A percentile compares a stretch with the other conserved stretches of the same genome.
These are phyloP conservation scores for Yponomeuta malinellus DNA, from an alignment of 2,888 invertebrate genomes.

Conservation along the genomic window DNA sequence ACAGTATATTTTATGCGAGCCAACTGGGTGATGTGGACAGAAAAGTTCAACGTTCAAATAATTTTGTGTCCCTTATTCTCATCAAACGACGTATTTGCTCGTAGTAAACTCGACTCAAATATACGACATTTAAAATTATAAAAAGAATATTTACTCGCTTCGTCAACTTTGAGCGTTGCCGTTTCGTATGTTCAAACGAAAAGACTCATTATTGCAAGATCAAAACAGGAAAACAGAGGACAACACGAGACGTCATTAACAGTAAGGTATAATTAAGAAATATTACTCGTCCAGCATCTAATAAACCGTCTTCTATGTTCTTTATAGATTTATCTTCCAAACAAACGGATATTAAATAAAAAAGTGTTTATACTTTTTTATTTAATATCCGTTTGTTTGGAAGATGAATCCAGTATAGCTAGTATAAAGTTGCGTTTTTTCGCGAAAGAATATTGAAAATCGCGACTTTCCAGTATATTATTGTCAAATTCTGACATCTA, in stretches of 20 bases:
- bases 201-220: neutral
- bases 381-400: conserved; percentile 42
- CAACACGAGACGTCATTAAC: neutral
- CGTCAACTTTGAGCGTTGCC: conserved; percentile 31
- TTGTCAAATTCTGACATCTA: too few species aligned
- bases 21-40: too few species aligned
- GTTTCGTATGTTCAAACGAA: conserved; percentile 14
- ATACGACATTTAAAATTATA: neutral
- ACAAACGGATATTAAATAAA: too few species aligned
- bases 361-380: too few species aligned
- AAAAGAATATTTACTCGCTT: neutral
- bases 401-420: conserved; percentile 25
- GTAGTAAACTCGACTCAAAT: neutral
- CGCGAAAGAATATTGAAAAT: too few species aligned
- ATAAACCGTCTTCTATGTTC: too few species aligned
- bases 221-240: neutral
- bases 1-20: too few species aligned
- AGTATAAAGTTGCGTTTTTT: too few species aligned
- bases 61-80: too few species aligned
- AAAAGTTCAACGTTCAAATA: too few species aligned
- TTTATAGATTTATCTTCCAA: too few species aligned
- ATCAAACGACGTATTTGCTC: neutral
- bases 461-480: too few species aligned
- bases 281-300: conserved; percentile 42
- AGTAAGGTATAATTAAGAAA: conserved; percentile 45